Evolutionary conservation across 2,888 invertebrate species (phyloP).

Genomic region (Ctenicera cuprea): DNA sequence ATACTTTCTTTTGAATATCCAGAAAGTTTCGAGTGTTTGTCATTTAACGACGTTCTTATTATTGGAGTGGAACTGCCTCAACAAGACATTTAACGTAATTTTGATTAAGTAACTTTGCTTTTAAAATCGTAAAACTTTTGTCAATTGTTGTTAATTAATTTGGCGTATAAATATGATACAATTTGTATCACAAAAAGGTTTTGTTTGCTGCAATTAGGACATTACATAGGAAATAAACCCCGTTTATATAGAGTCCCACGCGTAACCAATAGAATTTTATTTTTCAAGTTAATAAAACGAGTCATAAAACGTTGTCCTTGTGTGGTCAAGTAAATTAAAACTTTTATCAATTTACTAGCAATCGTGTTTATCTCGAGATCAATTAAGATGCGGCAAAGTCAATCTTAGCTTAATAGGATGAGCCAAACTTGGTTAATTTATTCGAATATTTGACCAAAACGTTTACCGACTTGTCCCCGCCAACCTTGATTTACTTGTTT

Average conservation of each 20-base stretch:
- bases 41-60: constrained; percentile 30
- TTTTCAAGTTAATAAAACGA: constrained; percentile 30
- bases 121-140: not conserved
- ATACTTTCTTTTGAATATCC: constrained; percentile 24
- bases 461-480: constrained; percentile 52
- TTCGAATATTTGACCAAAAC: constrained; percentile 48
- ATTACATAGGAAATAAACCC: not conserved
- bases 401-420: constrained; percentile 53
- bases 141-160: constrained; percentile 6
- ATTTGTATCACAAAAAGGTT: not conserved
- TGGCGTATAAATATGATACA: constrained; percentile 7
- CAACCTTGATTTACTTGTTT: constrained; percentile 63
- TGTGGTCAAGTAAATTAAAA: constrained; percentile 56
- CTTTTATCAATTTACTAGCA: constrained; percentile 55
- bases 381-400: constrained; percentile 54
- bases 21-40: constrained; percentile 32
- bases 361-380: constrained; percentile 55
- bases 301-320: constrained; percentile 41
- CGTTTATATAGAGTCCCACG: constrained; percentile 28
- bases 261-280: constrained; percentile 13
- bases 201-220: constrained; percentile 31
- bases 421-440: constrained; percentile 53
- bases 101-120: not conserved
- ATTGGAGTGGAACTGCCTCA: not conserved
- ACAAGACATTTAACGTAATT: not conserved